phyloP scores from a whole-genome alignment of 2,888 invertebrate species.

The Marasmarcha lunaedactyla region DNA sequence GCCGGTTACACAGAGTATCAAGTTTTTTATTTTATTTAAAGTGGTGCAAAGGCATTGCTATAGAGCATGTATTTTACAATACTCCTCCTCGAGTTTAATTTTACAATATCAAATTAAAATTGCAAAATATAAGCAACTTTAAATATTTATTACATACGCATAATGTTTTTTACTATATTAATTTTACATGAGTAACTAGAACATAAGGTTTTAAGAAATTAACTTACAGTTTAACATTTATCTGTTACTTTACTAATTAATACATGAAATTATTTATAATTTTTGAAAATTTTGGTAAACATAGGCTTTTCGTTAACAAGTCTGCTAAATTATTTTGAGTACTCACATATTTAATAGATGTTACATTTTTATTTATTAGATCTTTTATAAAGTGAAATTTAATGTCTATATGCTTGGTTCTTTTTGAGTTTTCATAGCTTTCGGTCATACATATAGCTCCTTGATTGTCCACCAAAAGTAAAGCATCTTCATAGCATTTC shows the following conservation, averaged over 20 bases:
- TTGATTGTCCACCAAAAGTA: conserved; percentile 5
- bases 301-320: conserved; percentile 6
- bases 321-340: conserved; percentile 6
- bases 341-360: conserved; percentile 3
- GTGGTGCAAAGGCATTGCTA: no score
- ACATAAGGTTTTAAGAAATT: no score
- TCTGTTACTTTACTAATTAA: not conserved
- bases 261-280: conserved; percentile 1
- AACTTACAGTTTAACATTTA: not conserved
- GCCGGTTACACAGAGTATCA: no score
- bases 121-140: no score
- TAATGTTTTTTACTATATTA: no score
- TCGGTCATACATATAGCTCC: conserved; percentile 7
- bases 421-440: conserved; percentile 7
- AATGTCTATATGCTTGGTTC: conserved; percentile 6
- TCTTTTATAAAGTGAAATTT: conserved; percentile 6
- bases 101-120: no score
- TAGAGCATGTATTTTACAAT: no score
- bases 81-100: no score
- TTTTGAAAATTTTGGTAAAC: conserved; percentile 1
- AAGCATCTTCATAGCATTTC: not conserved
- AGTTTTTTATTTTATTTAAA: no score
- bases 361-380: conserved; percentile 3
- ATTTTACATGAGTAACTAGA: no score
- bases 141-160: no score